Conservation (phyloP, 2,113 vertebrate species). For the Ellobius talpinus region DNA sequence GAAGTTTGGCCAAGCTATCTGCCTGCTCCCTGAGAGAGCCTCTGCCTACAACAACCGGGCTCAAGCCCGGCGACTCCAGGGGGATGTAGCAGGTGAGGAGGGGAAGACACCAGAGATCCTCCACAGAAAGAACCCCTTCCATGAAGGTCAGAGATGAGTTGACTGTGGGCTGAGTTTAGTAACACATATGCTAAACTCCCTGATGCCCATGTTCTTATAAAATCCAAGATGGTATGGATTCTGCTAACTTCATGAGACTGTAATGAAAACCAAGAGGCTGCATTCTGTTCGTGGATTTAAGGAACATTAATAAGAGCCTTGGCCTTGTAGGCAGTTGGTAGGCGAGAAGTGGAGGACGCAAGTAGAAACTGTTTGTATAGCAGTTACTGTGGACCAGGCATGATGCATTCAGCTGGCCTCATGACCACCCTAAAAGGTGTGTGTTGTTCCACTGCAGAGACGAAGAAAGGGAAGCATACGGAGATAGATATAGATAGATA, state of each 20-base stretch:
- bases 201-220: background rate
- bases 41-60: conserved; percentile 97
- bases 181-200: background rate
- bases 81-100: conserved; percentile 91
- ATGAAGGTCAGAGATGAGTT: background rate
- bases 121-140: background rate
- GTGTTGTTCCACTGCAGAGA: background rate
- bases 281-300: background rate
- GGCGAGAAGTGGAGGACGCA: background rate
- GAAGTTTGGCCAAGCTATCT: conserved; percentile 91
- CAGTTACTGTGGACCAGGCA: background rate
- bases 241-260: background rate
- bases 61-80: conserved; percentile 93
- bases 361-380: background rate
- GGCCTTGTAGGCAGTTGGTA: background rate
- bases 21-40: conserved; percentile 91
- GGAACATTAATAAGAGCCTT: background rate
- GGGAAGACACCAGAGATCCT: fast-evolving
- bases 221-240: background rate
- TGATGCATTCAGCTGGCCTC: background rate
- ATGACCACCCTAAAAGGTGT: background rate
- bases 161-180: background rate
- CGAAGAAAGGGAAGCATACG: background rate
- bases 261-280: background rate
- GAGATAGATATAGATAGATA: background rate